Conservation (phyloP, 2,888 invertebrate species). For the Pimpla rufipes region DNA sequence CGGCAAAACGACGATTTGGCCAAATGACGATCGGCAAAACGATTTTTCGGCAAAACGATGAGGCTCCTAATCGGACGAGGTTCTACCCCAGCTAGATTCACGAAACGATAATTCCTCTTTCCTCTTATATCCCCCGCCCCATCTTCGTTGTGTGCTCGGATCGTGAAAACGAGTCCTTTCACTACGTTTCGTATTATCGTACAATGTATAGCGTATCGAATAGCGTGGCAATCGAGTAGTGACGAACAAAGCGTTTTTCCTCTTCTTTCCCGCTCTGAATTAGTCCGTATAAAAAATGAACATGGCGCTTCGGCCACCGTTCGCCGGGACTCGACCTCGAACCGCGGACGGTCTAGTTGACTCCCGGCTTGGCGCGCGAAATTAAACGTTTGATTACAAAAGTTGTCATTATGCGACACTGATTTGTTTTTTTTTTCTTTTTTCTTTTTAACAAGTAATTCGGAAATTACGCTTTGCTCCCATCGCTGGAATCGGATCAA, state of each 20-base stretch:
- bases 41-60: no score
- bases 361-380: background rate
- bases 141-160: slow-evolving; percentile 57
- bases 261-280: no score
- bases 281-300: slow-evolving; percentile 9
- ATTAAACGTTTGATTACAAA: slow-evolving; percentile 19
- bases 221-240: slow-evolving; percentile 21
- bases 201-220: background rate
- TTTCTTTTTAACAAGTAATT: slow-evolving; percentile 14
- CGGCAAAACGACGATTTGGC: no score
- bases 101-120: background rate
- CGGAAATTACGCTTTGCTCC: slow-evolving; percentile 33
- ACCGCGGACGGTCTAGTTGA: background rate
- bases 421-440: background rate
- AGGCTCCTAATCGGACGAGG: no score
- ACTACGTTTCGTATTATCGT: slow-evolving; percentile 15
- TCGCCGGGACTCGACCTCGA: background rate
- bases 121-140: slow-evolving; percentile 36
- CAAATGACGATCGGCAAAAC: no score
- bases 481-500: background rate
- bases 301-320: background rate
- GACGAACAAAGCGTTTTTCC: slow-evolving; percentile 14
- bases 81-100: background rate
- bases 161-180: slow-evolving; percentile 26
- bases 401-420: background rate